phyloP scores from a whole-genome alignment of 2,888 invertebrate genomes.

The Rhagophthalmus giganteus region DNA sequence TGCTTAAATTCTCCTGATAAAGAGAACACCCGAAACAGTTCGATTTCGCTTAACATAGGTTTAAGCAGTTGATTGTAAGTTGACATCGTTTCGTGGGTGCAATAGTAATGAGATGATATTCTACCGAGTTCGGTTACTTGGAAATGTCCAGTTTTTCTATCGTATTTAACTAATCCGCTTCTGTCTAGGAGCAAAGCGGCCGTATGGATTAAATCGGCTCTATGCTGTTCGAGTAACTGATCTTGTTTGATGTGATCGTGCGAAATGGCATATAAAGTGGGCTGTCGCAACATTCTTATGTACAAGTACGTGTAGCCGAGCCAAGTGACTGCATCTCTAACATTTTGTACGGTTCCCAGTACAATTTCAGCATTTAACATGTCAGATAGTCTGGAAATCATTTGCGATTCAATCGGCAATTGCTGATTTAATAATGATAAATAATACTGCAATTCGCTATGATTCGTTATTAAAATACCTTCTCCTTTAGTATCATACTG shows the following conservation, averaged over 20 bases:
- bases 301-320: constrained; percentile 96
- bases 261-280: constrained; percentile 86
- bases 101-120: constrained; percentile 98
- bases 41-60: constrained; percentile 96
- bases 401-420: constrained; percentile 95
- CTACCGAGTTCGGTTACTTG: constrained; percentile 90
- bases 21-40: constrained; percentile 96
- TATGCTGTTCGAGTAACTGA: constrained; percentile 79
- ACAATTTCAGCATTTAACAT: constrained; percentile 98
- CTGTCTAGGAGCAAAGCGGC: constrained; percentile 90
- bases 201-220: constrained; percentile 95
- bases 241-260: constrained; percentile 81
- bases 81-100: constrained; percentile 95
- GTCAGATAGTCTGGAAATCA: constrained; percentile 90
- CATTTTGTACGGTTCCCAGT: constrained; percentile 85
- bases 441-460: constrained; percentile 98
- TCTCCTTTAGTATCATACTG: constrained; percentile 98
- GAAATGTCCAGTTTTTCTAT: constrained; percentile 86
- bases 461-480: constrained; percentile 96
- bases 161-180: constrained; percentile 93
- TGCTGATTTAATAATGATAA: constrained; percentile 97
- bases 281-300: constrained; percentile 90
- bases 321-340: constrained; percentile 91
- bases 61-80: constrained; percentile 96
- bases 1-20: constrained; percentile 95